These are phyloP conservation scores for Albula glossodonta DNA, from an alignment of 2,113 vertebrate genomes.

Conservation along the genomic window DNA sequence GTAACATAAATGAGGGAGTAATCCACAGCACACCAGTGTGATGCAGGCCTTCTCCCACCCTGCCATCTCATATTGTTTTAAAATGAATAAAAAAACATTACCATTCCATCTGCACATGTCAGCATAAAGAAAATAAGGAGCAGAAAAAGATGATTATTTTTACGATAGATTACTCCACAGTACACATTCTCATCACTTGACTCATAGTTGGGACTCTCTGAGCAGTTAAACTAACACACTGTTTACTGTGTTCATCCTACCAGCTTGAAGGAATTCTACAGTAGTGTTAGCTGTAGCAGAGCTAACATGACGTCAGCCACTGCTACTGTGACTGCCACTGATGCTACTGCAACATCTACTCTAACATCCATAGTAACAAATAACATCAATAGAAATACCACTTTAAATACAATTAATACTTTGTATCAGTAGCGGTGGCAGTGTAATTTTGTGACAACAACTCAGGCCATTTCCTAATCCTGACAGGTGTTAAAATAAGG, in stretches of 20 bases:
- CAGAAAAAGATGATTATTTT: neutral
- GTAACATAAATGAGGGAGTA: neutral
- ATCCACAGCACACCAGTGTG: neutral
- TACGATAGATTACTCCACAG: constrained; percentile 39
- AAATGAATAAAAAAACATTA: constrained; percentile 65
- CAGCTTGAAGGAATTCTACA: neutral
- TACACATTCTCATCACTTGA: neutral
- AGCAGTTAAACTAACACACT: neutral
- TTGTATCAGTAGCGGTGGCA: no score
- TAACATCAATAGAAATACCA: no score
- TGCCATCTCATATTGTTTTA: neutral
- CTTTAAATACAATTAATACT: no score
- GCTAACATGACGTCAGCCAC: no score
- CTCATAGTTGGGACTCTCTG: no score
- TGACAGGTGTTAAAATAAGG: neutral
- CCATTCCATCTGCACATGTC: constrained; percentile 88
- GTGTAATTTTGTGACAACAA: neutral
- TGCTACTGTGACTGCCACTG: no score
- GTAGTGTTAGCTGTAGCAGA: no score
- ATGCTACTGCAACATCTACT: no score
- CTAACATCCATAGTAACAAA: no score
- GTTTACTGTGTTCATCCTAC: neutral
- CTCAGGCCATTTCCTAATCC: neutral
- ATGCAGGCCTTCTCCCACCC: no score
- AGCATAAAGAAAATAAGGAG: constrained; percentile 61